Evolutionary conservation across 2,888 invertebrate species (phyloP), one percentile per base, ranked within the genome.

Genomic region (Myathropa florea): DNA sequence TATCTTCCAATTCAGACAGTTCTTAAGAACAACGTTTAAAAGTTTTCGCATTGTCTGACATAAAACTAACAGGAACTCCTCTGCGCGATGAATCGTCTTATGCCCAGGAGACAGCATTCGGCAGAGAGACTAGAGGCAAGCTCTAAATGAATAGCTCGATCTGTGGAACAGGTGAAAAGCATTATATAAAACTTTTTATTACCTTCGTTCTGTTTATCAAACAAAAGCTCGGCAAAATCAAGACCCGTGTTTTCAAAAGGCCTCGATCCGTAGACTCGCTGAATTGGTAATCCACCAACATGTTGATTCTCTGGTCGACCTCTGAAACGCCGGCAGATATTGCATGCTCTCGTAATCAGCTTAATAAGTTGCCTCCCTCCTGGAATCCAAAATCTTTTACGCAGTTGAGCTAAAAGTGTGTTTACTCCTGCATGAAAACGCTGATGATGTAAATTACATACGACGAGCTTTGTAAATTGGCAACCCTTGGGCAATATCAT

Each of bases 51-150:
- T 30, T 30, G 6, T 30, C 30, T 7, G 30, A 30, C 30, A 30
- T 30, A 30, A 30, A 30, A 30, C 30, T 30, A 6, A 6, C 30
- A 4, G 30, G 30, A 30, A 6, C 30, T 30, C 30, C 30, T 30
- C 7, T 30, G 30, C 18, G 9, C n/a, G n/a, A n/a, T n/a, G n/a
- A n/a, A n/a, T n/a, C n/a, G n/a, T n/a, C n/a, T n/a, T n/a, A n/a
- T n/a, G n/a, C n/a, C n/a, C n/a, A n/a, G n/a, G n/a, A 57, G 18
- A 21, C 63, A 63, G n/a, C 63, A 28, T 63, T 30, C 63, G 63
- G 30, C 18, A 33, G 30, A 33, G 33, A 63, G 63, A 18, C 33
- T 63, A 28, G 63, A 18, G 26, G 63, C 28, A 1, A 63, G 18
- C 63, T 63, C 63, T 3, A 33, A 30, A 63, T 63, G 33, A 21